Conservation (phyloP, 2,797 vertebrate species). For the Kryptolebias ocellatus region DNA sequence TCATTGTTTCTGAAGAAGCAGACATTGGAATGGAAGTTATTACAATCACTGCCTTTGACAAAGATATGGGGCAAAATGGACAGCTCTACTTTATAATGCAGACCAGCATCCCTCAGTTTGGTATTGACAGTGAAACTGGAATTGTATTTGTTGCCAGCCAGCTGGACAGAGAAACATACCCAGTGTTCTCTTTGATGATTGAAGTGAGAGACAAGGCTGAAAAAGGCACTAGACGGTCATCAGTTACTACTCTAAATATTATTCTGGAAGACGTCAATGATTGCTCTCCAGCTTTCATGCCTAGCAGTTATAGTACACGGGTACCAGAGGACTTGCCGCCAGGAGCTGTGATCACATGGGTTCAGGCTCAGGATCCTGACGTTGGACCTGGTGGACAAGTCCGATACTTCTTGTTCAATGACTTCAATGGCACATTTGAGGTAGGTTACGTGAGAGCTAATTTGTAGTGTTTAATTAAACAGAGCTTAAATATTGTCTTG, state of each 20-base stretch:
- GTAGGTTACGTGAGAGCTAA: constrained; percentile 52
- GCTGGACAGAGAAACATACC: constrained; percentile 88
- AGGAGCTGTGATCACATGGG: constrained; percentile 90
- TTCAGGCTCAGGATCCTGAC: constrained; percentile 92
- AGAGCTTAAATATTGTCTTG: neutral
- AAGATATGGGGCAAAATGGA: constrained; percentile 88
- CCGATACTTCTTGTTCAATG: constrained; percentile 87
- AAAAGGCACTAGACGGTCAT: constrained; percentile 85
- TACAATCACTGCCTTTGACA: constrained; percentile 86
- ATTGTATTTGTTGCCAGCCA: constrained; percentile 85
- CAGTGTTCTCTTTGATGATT: constrained; percentile 86
- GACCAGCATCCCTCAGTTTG: constrained; percentile 87
- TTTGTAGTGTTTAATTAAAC: neutral
- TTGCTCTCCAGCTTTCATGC: constrained; percentile 91
- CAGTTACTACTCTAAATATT: constrained; percentile 87
- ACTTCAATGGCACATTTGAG: constrained; percentile 90
- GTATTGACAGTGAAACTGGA: constrained; percentile 89
- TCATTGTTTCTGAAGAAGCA: constrained; percentile 85
- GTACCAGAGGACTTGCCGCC: constrained; percentile 92
- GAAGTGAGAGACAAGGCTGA: constrained; percentile 91
- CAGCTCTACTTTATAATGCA: constrained; percentile 88
- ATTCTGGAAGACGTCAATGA: constrained; percentile 94
- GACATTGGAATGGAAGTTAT: constrained; percentile 84
- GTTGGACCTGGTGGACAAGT: constrained; percentile 89
- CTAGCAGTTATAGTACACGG: constrained; percentile 87